Conservation (phyloP, 2,113 vertebrate genomes). For the Charadrius vociferus region DNA sequence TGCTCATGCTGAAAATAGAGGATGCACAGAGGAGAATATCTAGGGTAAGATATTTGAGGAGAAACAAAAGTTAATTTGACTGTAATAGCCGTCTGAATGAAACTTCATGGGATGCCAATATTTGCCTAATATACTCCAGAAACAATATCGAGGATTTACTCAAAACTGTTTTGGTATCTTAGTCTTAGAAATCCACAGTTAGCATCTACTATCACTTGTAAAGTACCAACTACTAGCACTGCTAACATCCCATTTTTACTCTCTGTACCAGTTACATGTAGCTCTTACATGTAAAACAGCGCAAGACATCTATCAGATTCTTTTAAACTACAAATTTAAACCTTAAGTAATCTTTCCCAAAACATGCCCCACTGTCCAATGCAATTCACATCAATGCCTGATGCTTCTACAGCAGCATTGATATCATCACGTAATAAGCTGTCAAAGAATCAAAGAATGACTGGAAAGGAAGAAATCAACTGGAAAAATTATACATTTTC, state of each 20-base stretch:
- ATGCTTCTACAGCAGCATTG: conserved; percentile 45
- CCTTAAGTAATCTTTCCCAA: conserved; percentile 23
- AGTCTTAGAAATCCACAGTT: conserved; percentile 58
- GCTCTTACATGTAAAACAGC: background rate
- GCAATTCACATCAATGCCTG: conserved; percentile 49
- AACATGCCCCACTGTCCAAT: conserved; percentile 27
- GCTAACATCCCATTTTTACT: conserved; percentile 28
- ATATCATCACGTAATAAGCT: conserved; percentile 51
- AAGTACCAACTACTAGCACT: background rate
- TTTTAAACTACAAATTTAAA: conserved; percentile 44
- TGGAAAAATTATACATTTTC: conserved; percentile 42
- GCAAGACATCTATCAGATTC: background rate
- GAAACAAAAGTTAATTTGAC: background rate
- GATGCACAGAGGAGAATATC: background rate
- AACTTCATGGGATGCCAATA: background rate
- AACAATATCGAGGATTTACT: background rate
- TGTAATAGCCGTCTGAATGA: background rate
- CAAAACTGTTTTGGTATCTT: background rate
- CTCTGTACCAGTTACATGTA: background rate
- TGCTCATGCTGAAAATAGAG: background rate
- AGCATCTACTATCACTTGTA: conserved; percentile 45
- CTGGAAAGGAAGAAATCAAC: conserved; percentile 55
- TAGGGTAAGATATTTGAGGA: background rate
- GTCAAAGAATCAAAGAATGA: conserved; percentile 54
- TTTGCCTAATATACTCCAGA: background rate